Percentiles rank a stretch among this genome's conserved stretches.
phyloP scores from a whole-genome alignment of 2,113 vertebrate species.

The Pterophyllum scalare region DNA sequence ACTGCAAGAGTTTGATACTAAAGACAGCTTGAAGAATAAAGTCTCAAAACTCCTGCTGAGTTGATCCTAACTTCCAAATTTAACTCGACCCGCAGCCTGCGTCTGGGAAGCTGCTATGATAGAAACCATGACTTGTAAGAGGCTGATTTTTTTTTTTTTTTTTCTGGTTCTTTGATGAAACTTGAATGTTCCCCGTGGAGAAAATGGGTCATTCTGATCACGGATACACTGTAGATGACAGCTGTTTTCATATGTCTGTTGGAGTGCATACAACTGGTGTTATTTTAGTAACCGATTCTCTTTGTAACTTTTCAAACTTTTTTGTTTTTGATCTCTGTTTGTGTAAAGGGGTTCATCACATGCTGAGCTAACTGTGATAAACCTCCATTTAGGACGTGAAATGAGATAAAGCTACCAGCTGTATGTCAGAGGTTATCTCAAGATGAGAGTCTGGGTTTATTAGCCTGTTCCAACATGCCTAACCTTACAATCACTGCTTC shows the following conservation, averaged over 20 bases:
- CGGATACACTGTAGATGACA: background rate
- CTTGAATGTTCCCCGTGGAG: constrained; percentile 27
- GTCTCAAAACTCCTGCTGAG: constrained; percentile 14
- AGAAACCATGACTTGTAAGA: background rate
- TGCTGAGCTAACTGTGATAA: constrained; percentile 4
- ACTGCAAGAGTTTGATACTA: constrained; percentile 17
- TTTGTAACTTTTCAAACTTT: background rate
- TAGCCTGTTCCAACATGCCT: constrained; percentile 49
- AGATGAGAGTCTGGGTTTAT: constrained; percentile 39
- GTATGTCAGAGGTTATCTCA: constrained; percentile 62
- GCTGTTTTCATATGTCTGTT: constrained; percentile 33
- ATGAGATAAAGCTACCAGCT: constrained; percentile 30
- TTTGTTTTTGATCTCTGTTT: background rate
- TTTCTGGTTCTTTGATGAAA: constrained; percentile 36
- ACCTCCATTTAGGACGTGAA: constrained; percentile 1
- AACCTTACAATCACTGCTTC: constrained; percentile 31
- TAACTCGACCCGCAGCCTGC: constrained; percentile 20
- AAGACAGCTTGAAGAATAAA: constrained; percentile 26
- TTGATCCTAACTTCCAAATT: constrained; percentile 41
- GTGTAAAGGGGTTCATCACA: constrained; percentile 13
- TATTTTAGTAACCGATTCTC: constrained; percentile 35
- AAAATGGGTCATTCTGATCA: constrained; percentile 37
- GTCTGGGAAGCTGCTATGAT: constrained; percentile 27
- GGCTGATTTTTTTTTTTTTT: background rate
- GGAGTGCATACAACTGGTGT: background rate